These are phyloP conservation scores for Axea sp. DNA, from an alignment of 2,888 invertebrate genomes.

Conservation along the genomic window DNA sequence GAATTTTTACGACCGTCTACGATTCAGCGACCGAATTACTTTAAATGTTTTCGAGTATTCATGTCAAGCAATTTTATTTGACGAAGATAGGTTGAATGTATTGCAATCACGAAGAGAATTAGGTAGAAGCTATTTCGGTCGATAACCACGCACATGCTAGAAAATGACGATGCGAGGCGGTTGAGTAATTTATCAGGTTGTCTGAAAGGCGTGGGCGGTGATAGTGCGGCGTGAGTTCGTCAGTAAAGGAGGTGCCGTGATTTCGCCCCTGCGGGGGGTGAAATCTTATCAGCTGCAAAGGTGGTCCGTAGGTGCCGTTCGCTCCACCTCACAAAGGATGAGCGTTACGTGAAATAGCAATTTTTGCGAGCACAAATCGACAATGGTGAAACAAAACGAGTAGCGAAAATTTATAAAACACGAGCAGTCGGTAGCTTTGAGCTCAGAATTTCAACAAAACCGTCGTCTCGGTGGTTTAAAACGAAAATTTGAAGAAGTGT, in stretches of 20 bases:
- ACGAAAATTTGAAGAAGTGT: constrained; percentile 11
- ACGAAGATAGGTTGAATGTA: constrained; percentile 59
- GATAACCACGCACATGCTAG: constrained; percentile 67
- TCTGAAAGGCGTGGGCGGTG: constrained; percentile 73
- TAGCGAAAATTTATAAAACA: too few species aligned
- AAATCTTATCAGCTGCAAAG: constrained; percentile 56
- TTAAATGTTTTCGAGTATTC: constrained; percentile 42
- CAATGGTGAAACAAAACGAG: background rate
- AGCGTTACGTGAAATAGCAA: constrained; percentile 7
- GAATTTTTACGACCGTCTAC: too few species aligned
- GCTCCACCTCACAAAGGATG: constrained; percentile 1
- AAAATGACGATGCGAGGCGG: constrained; percentile 67
- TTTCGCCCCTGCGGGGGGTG: constrained; percentile 43
- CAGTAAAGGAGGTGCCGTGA: constrained; percentile 64
- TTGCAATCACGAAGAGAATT: constrained; percentile 63
- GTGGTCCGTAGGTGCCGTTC: constrained; percentile 44
- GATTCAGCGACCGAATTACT: too few species aligned
- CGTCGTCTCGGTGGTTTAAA: background rate
- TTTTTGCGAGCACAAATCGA: constrained; percentile 14
- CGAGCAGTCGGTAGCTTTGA: too few species aligned
- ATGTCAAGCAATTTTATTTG: constrained; percentile 46
- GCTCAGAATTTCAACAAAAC: background rate
- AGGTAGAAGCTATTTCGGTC: constrained; percentile 66
- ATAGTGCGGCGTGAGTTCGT: constrained; percentile 64
- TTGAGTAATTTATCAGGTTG: constrained; percentile 78